Conservation (phyloP, 1,140 invertebrate species). For the Drosophila kikkawai region DNA sequence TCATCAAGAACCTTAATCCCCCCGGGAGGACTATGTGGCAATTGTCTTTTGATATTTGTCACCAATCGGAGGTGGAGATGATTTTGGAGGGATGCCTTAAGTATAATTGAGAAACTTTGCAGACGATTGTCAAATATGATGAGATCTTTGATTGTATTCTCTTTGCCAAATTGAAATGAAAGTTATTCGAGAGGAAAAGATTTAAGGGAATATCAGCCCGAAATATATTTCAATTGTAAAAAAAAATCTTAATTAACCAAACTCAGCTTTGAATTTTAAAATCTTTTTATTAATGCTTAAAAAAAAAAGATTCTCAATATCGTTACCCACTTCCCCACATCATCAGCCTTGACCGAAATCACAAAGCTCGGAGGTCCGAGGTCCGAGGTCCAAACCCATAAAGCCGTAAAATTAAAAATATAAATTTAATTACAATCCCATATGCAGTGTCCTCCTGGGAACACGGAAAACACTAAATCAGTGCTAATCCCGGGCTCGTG, state of each 20-base stretch:
- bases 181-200: conserved; percentile 16
- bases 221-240: conserved; percentile 5
- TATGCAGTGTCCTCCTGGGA: conserved; percentile 45
- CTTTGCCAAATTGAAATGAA: conserved; percentile 4
- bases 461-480: conserved; percentile 65
- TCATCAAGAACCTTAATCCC: conserved; percentile 17
- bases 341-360: conserved; percentile 39
- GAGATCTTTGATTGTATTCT: conserved; percentile 28
- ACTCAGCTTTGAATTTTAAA: neutral
- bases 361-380: conserved; percentile 26
- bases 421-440: conserved; percentile 75
- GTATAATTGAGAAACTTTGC: conserved; percentile 68
- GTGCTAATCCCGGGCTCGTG: conserved; percentile 60
- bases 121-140: conserved; percentile 48
- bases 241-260: conserved; percentile 13
- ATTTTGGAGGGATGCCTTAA: neutral
- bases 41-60: conserved; percentile 23
- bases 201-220: neutral
- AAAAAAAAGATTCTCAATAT: neutral
- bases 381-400: conserved; percentile 8
- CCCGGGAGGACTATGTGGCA: conserved; percentile 14
- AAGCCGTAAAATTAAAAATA: conserved; percentile 48
- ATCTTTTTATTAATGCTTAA: neutral
- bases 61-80: conserved; percentile 1
- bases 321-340: neutral